Evolutionary conservation across 2,113 vertebrate genomes (phyloP).

Genomic region (Pimephales promelas): DNA sequence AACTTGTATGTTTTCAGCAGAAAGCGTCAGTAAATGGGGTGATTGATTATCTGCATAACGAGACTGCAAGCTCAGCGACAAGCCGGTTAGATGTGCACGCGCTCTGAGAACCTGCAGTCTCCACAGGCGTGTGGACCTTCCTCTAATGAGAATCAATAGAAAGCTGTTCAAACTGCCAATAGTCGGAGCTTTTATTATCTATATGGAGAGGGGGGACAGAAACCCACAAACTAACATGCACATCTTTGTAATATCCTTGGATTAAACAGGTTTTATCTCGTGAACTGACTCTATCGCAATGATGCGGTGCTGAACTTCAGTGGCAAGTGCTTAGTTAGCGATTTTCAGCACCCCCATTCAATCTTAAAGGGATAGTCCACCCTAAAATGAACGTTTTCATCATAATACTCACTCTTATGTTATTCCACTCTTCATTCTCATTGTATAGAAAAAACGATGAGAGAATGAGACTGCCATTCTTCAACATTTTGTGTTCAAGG

Average conservation of each 20-base stretch:
- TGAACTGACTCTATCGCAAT: neutral
- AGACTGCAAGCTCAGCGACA: constrained; percentile 49
- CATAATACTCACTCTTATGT: neutral
- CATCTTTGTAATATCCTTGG: too few species aligned
- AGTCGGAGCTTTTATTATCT: neutral
- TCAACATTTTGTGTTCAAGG: too few species aligned
- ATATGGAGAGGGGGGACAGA: neutral
- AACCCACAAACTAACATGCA: neutral
- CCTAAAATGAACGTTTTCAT: neutral
- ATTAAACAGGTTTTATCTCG: too few species aligned
- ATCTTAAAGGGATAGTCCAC: neutral
- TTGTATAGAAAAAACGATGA: too few species aligned
- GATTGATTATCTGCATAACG: constrained; percentile 42
- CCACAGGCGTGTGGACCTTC: neutral
- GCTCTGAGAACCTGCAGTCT: constrained; percentile 32
- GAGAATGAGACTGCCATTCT: too few species aligned
- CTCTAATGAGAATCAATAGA: constrained; percentile 33
- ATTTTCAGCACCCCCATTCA: neutral
- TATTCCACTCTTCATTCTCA: too few species aligned
- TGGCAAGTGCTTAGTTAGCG: neutral
- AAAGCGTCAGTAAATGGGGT: neutral
- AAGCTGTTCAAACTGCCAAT: constrained; percentile 71
- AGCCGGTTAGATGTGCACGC: constrained; percentile 7
- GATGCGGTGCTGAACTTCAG: constrained; percentile 17
- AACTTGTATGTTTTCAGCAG: neutral